Evolutionary conservation across 2,888 invertebrate genomes (phyloP), one percentile per base, ranked within the genome.

Genomic region (Protophormia terraenovae): DNA sequence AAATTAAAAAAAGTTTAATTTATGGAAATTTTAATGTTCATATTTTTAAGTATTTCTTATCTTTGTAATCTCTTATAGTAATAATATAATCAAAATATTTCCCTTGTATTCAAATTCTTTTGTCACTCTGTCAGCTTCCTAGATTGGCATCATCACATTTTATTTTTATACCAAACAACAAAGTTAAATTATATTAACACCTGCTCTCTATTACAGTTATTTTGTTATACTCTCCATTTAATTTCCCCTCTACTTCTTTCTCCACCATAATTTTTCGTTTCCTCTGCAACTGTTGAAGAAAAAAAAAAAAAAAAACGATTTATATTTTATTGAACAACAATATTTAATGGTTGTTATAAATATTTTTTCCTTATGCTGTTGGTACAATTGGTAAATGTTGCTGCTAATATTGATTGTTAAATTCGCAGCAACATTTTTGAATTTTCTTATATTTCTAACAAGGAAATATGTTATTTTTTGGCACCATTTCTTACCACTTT

Each of bases 151-250:
- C 32, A 24, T 35, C 24, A 22, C 47, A n/a, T 47, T 19, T 19
- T 27, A 47, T 16, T 50, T 24, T 16, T 53, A 14, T 16, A 75
- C 16, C 19, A 47, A 0, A 32, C 0, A 22, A 7, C 6, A 19
- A 75, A 38, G 16, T 80, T 45, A 64, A 64, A 73, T 64, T 64
- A 73, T 35, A 73, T 80, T 41, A 73, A 73, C 66, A 80, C 66
- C 72, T 73, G 73, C 29, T 12, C 16, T 24, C 16, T n/a, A 35
- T 64, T 64, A 27, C 22, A 24, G n/a, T 53, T 16, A 53, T 8
- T 47, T 60, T 32, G 27, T 62, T 50, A 27, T 19, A 12, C 32
- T 14, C 27, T 58, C n/a, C 16, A 22, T 71, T 41, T 27, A 12
- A 12, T 12, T 69, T 64, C 38, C 10, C 45, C n/a, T n/a, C 27